Evolutionary conservation across 2,888 invertebrate species (phyloP).

Genomic region (Baccha elongata): DNA sequence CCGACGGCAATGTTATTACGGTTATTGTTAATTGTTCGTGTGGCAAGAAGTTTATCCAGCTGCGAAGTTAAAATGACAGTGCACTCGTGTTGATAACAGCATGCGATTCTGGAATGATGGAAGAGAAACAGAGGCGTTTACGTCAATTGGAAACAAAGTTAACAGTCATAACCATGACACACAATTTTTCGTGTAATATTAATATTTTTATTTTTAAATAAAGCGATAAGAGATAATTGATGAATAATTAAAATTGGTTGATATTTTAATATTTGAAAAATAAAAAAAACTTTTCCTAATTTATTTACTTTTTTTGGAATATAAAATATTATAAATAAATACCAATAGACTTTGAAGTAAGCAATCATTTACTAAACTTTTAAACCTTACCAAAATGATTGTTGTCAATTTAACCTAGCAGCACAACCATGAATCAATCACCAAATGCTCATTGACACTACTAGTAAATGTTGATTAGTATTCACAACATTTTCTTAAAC

Average conservation of each 20-base stretch:
- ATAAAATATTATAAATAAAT: no score
- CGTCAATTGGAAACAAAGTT: slow-evolving; percentile 13
- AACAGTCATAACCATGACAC: no score
- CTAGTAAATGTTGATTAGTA: neutral
- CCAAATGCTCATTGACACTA: neutral
- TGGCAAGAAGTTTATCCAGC: slow-evolving; percentile 14
- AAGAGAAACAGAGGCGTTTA: slow-evolving; percentile 12
- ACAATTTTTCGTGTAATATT: no score
- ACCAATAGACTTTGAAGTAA: no score
- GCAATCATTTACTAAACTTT: no score
- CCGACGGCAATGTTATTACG: neutral
- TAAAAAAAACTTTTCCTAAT: no score
- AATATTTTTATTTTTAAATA: no score
- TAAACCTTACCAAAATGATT: neutral
- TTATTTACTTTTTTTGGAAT: no score
- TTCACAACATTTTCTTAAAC: slow-evolving; percentile 12
- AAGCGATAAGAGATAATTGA: no score
- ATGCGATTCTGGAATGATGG: slow-evolving; percentile 22
- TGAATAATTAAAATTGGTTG: no score
- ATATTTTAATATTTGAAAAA: no score
- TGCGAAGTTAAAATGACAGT: neutral
- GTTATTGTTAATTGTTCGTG: slow-evolving; percentile 16
- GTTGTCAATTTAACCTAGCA: neutral
- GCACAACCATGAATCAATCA: neutral
- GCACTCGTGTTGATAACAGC: slow-evolving; percentile 1